Evolutionary conservation across 2,888 invertebrate species (phyloP).

Genomic region (Spodoptera picta): DNA sequence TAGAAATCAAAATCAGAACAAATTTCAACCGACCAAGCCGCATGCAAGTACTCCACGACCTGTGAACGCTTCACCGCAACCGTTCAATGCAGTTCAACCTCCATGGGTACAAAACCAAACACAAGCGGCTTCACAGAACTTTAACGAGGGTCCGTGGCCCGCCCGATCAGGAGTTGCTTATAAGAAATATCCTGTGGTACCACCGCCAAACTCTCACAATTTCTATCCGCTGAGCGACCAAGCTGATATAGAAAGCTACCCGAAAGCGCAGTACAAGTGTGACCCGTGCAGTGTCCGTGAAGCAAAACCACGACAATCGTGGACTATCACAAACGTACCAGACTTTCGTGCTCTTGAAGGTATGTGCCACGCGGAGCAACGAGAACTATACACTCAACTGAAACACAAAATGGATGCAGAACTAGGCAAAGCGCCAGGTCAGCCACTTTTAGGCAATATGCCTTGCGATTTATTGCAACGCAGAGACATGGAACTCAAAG

Average conservation of each 20-base stretch:
- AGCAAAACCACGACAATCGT: conserved; percentile 84
- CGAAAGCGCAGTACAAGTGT: conserved; percentile 80
- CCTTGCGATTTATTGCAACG: conserved; percentile 81
- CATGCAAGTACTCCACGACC: conserved; percentile 78
- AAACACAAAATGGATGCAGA: conserved; percentile 86
- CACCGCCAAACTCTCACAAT: conserved; percentile 78
- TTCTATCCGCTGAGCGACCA: conserved; percentile 81
- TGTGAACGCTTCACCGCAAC: conserved; percentile 79
- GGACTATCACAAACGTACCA: conserved; percentile 84
- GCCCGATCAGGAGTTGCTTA: conserved; percentile 76
- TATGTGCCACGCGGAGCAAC: conserved; percentile 81
- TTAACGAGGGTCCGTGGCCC: conserved; percentile 82
- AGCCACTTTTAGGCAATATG: conserved; percentile 74
- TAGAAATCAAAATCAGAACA: conserved; percentile 81
- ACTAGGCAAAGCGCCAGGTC: conserved; percentile 82
- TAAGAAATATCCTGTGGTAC: conserved; percentile 81
- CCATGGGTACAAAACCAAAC: conserved; percentile 82
- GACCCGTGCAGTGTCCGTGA: conserved; percentile 81
- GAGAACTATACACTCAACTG: conserved; percentile 81
- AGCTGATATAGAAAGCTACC: conserved; percentile 77
- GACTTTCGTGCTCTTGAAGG: conserved; percentile 81
- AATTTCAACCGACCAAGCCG: conserved; percentile 78
- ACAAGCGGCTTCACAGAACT: conserved; percentile 73
- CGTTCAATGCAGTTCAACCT: conserved; percentile 80
- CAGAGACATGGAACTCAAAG: conserved; percentile 83